Evolutionary conservation across 2,888 invertebrate species (phyloP), one percentile per base, ranked within the genome.

Genomic region (Hypsopygia costalis): DNA sequence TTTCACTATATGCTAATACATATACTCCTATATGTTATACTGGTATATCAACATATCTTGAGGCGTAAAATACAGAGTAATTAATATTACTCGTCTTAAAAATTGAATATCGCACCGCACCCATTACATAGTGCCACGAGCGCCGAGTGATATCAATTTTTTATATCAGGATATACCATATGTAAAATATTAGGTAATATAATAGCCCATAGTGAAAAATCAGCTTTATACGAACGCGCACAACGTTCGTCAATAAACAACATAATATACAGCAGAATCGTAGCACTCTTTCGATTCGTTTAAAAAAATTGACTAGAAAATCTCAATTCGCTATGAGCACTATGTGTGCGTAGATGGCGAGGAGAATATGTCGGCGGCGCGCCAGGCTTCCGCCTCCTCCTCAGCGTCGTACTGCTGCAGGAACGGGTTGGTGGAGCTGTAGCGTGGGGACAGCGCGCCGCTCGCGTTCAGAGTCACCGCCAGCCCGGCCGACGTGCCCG

Each of bases 401-500:
- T 89, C 85, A 43, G 80, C 83, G 66, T 89, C 82, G 71, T 90
- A 88, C 66, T 88, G 83, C 74, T 89, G 89, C 60, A 92, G 75
- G 74, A 92, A 92, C 41, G 92, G 92, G 75, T 92, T 92, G 34
- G 92, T 92, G 52, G 86, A 76, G 59, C 66, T 80, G 75, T 83
- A 87, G 49, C 87, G 82, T 8, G 87, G 87, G 46, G 79, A 77
- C 40, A 81, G 64, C 7, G 60, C 63, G 16, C 69, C 73, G 11
- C 58, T 55, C 7, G 78, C 82, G 64, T 91, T 90, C 51, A 92
- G 72, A 21, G 92, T 92, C 41, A 92, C 91, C 35, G 91, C 91
- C 44, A 92, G 70, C 9, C 92, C 92, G 7, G 92, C 92, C 7
- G 91, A 91, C 32, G 91, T 91, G 45, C 90, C 91, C 36, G 92